These are phyloP conservation scores for Electrophaes corylata DNA, from an alignment of 2,888 invertebrate species.

Conservation along the genomic window DNA sequence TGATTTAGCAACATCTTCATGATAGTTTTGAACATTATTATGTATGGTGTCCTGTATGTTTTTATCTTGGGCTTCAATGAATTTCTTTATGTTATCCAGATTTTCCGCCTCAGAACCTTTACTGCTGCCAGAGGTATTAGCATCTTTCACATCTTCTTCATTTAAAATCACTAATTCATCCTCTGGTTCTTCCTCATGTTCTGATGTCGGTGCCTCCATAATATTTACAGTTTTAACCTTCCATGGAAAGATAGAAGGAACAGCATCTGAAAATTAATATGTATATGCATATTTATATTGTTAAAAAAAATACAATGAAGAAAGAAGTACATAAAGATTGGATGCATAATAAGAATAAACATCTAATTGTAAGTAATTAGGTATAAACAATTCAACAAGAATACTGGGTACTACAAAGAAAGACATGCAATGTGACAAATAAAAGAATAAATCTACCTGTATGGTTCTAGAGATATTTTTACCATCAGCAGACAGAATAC, in stretches of 20 bases:
- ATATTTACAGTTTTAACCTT: slow-evolving; percentile 47
- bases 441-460: not conserved
- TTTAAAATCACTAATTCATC: slow-evolving; percentile 11
- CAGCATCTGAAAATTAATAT: slow-evolving; percentile 78
- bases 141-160: slow-evolving; percentile 29
- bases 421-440: not conserved
- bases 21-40: slow-evolving; percentile 9
- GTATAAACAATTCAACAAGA: not conserved
- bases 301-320: not conserved
- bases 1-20: slow-evolving; percentile 3
- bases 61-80: slow-evolving; percentile 67
- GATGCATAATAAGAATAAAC: no score
- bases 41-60: slow-evolving; percentile 40
- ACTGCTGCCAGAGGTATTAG: slow-evolving; percentile 43
- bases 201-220: slow-evolving; percentile 43
- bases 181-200: slow-evolving; percentile 1
- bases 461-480: not conserved
- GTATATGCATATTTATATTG: not conserved
- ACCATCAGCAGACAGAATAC: no score
- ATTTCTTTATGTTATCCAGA: slow-evolving; percentile 71
- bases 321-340: not conserved
- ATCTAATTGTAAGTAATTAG: no score
- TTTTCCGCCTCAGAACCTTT: slow-evolving; percentile 67
- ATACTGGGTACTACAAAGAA: not conserved
- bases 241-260: slow-evolving; percentile 90